These are phyloP conservation scores for Antechinus stuartii DNA, from an alignment of 2,113 vertebrate species.

Conservation along the genomic window DNA sequence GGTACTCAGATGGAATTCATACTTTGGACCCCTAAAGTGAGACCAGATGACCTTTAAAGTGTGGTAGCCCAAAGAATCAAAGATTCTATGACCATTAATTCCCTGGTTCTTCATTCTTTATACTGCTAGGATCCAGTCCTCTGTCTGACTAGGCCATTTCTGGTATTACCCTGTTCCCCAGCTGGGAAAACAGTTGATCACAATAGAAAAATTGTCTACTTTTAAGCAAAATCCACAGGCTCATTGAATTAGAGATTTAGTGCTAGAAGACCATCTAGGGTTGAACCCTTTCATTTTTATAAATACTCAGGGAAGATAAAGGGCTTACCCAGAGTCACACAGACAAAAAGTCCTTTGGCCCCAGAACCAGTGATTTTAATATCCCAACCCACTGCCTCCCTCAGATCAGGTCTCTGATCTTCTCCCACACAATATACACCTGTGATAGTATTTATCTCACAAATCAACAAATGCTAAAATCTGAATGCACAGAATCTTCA, in stretches of 20 bases:
- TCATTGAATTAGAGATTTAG: neutral
- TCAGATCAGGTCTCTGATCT: neutral
- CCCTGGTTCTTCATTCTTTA: neutral
- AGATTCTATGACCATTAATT: neutral
- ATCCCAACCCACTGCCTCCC: neutral
- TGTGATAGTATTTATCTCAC: neutral
- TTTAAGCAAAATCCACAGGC: neutral
- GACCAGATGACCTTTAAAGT: neutral
- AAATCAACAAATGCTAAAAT: neutral
- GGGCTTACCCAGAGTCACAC: neutral
- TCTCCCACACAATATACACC: neutral
- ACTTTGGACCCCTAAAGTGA: neutral
- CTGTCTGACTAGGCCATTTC: neutral
- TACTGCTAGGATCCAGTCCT: neutral
- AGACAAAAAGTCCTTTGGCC: neutral
- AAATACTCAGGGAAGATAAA: neutral
- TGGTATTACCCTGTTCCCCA: neutral
- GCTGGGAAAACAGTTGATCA: neutral
- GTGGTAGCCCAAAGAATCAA: neutral
- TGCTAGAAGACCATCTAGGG: neutral
- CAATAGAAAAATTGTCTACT: neutral
- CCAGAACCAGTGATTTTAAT: neutral
- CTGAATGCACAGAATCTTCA: neutral
- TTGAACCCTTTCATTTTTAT: neutral
- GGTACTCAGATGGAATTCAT: neutral